Evolutionary conservation across 2,113 vertebrate genomes (phyloP), one percentile per base, ranked within the genome.

Genomic region (Pogona vitticeps): DNA sequence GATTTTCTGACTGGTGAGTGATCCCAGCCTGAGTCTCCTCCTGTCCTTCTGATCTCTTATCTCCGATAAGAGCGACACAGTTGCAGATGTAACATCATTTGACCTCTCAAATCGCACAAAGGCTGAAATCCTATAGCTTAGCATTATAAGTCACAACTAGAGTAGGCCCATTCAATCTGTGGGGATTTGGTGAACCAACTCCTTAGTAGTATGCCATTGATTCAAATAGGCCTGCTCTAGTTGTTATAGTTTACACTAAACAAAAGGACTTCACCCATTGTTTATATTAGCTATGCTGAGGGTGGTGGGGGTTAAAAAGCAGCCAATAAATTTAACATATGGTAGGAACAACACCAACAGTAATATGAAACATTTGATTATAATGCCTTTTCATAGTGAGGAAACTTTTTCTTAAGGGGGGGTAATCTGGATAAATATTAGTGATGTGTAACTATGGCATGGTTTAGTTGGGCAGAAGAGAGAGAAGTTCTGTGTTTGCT

Each of bases 1-100:
- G 98, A 98, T 90, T 99, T 98, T 93, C 97, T 99, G 90, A 98
- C 98, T 12, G 99, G 99, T 99, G 94, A 95, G 97, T 95, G 59
- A 87, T 17, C 31, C 79, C 4, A 26, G 31, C 33, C 8, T 0
- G 0, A 14, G 18, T 13, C 6, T 7, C 2, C 13, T 77, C 36
- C 1, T 0, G 0, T 1, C 12, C 15, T 23, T 61, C n/a, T 61
- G 23, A 38, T 31, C 63, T 72, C 77, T 72, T 42, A 12, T 46
- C n/a, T 46, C 46, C 8, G 33, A 28, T 86, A 70, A 63, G 36
- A 52, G 23, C 71, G 38, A 9, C n/a, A 36, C 70, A 38, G 12
- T 36, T 28, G 18, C 26, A 67, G 59, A 46, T 31, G 18, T 38
- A 28, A 38, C 31, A 52, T 6, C 20, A 73, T 15, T 52, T n/a